Base-by-base conservation (phyloP, 2,888 invertebrate genomes). In the Drosophila siamana region DNA sequence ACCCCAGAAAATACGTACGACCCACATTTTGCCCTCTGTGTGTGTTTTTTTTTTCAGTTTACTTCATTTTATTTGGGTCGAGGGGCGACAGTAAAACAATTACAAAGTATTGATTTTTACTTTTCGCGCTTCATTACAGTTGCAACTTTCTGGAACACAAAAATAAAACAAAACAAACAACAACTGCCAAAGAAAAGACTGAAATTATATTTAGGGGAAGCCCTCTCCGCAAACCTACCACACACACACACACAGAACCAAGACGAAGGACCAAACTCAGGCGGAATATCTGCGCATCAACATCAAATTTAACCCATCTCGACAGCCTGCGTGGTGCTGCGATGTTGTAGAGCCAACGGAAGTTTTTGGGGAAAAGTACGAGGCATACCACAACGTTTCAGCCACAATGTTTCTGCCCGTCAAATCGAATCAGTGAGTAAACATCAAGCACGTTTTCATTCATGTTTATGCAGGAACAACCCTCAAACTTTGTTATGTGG, bases 381-480 rank as follows among this genome's bases (percentile, higher is more conserved):
- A 41, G 26, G 46, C 22, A 61, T 47, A 40, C 30, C 57, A 52
- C 57, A 74, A 72, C 62, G 66, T 40, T 66, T 3, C 28, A 28
- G 52, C 52, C 52, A 36, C 61, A 55, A 92, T 92, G 92, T 92
- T 91, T 90, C 70, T 92, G 79, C 92, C 92, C 60, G 91, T 92
- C 30, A 91, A 91, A 89, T 89, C 92, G 67, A 92, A 91, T 88
- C 88, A 90, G 92, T 92, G 86, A 92, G 92, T 92, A 70, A 77
- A 74, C 64, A 48, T 26, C 30, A 24, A 28, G 16, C 44, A 54
- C 15, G 44, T 28, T 40, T 54, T 55, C 61, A 62, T 57, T 57
- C 57, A 57, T 57, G 40, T 30, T 43, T n/a, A 46, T 47, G 22
- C 33, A 8, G 33, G 8, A 67, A 71, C 40, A 71, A 82, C 85